These are phyloP conservation scores for Volucella bombylans DNA, from an alignment of 2,888 invertebrate genomes.

Conservation along the genomic window DNA sequence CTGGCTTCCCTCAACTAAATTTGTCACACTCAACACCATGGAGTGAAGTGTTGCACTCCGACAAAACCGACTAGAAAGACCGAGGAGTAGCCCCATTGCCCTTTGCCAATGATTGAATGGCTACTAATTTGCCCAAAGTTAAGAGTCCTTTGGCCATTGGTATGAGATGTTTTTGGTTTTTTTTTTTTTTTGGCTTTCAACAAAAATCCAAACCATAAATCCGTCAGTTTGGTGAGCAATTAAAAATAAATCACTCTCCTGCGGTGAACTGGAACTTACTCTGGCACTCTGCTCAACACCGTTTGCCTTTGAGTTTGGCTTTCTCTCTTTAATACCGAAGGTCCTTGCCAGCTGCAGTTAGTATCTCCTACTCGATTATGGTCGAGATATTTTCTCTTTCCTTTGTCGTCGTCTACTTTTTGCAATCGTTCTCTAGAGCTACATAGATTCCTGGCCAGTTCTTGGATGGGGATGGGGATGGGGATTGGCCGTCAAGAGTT, in stretches of 20 bases:
- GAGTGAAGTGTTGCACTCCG: slow-evolving; percentile 13
- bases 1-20: slow-evolving; percentile 37
- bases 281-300: slow-evolving; percentile 32
- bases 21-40: slow-evolving; percentile 21
- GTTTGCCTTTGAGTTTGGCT: not conserved
- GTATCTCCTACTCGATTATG: slow-evolving; percentile 66
- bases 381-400: slow-evolving; percentile 51
- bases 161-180: no score
- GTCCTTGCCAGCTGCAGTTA: slow-evolving; percentile 30
- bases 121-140: slow-evolving; percentile 66
- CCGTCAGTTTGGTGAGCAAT: slow-evolving; percentile 75
- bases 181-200: slow-evolving; percentile 16
- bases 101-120: slow-evolving; percentile 51
- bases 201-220: slow-evolving; percentile 74
- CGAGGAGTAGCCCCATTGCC: not conserved
- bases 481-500: no score
- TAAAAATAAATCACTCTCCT: slow-evolving; percentile 76
- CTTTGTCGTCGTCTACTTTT: slow-evolving; percentile 31
- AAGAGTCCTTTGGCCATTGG: slow-evolving; percentile 25
- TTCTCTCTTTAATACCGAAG: slow-evolving; percentile 24
- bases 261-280: slow-evolving; percentile 71
- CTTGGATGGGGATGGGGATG: no score
- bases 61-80: not conserved
- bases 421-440: slow-evolving; percentile 57
- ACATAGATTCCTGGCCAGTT: slow-evolving; percentile 54